Evolutionary conservation across 2,888 invertebrate species (phyloP).

Genomic region (Meloe dianella): DNA sequence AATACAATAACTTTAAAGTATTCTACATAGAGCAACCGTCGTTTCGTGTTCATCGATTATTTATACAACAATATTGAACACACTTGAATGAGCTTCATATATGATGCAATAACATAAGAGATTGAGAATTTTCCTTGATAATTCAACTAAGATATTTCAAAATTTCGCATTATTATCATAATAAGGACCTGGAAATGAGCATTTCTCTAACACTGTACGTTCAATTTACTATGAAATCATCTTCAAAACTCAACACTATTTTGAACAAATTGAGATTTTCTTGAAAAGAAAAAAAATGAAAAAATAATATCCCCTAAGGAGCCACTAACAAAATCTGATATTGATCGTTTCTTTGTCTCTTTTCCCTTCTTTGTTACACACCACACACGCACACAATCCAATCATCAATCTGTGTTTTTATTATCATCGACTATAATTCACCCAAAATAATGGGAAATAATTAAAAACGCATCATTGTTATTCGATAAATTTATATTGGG

Average conservation of each 20-base stretch:
- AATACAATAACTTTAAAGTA: background rate
- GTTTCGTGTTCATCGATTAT: conserved; percentile 5
- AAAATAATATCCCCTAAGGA: background rate
- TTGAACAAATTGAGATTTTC: conserved; percentile 9
- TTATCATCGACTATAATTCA: background rate
- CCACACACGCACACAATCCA: background rate
- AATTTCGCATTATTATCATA: background rate
- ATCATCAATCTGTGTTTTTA: background rate
- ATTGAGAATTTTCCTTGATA: background rate
- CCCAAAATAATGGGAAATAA: background rate
- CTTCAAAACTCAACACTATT: conserved; percentile 9
- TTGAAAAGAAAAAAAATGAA: no score
- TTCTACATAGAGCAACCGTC: background rate
- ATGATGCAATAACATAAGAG: background rate
- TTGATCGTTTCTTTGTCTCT: conserved; percentile 6
- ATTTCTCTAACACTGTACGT: background rate
- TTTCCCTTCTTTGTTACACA: background rate
- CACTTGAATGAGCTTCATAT: background rate
- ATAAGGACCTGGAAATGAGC: background rate
- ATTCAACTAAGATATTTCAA: background rate
- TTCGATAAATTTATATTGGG: background rate
- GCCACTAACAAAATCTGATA: conserved; percentile 40
- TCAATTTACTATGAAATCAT: conserved; percentile 7
- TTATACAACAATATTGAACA: conserved; percentile 8
- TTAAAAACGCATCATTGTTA: conserved; percentile 7